These are phyloP conservation scores for Siderastrea siderea DNA, from an alignment of 92 coral and sea anemone genomes.

Conservation along the genomic window DNA sequence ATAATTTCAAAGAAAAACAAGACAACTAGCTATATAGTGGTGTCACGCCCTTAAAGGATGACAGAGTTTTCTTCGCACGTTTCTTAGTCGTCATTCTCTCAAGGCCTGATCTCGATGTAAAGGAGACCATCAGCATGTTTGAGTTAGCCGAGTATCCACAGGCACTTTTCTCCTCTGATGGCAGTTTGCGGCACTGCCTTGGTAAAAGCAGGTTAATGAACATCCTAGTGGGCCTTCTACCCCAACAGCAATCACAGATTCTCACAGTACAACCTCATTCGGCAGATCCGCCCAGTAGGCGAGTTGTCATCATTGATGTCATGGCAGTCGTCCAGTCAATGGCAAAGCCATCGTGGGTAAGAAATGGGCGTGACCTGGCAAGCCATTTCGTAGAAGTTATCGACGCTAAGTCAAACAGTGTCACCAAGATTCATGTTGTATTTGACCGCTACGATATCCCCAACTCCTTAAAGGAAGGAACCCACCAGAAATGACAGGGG, in stretches of 20 bases:
- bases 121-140: constrained; percentile 60
- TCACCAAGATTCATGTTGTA: constrained; percentile 41
- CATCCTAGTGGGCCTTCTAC: constrained; percentile 41
- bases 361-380: constrained; percentile 61
- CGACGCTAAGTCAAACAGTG: constrained; percentile 31
- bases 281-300: constrained; percentile 2
- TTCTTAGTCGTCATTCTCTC: constrained; percentile 71
- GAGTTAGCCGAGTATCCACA: constrained; percentile 48
- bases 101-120: constrained; percentile 60
- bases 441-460: constrained; percentile 58
- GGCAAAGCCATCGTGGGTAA: constrained; percentile 71
- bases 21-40: constrained; percentile 2
- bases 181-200: constrained; percentile 58
- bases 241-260: too few relatives aligned
- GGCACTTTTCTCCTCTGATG: constrained; percentile 58
- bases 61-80: constrained; percentile 71
- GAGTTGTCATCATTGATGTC: constrained; percentile 49
- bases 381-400: constrained; percentile 62
- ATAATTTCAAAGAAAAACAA: too few relatives aligned
- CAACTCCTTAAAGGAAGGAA: constrained; percentile 60
- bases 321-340: constrained; percentile 79
- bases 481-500: constrained; percentile 58
- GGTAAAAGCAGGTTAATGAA: constrained; percentile 61
- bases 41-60: constrained; percentile 57
- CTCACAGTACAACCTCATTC: too few relatives aligned